phyloP scores from a whole-genome alignment of 2,888 invertebrate genomes.

The Trissoscelio sp. region DNA sequence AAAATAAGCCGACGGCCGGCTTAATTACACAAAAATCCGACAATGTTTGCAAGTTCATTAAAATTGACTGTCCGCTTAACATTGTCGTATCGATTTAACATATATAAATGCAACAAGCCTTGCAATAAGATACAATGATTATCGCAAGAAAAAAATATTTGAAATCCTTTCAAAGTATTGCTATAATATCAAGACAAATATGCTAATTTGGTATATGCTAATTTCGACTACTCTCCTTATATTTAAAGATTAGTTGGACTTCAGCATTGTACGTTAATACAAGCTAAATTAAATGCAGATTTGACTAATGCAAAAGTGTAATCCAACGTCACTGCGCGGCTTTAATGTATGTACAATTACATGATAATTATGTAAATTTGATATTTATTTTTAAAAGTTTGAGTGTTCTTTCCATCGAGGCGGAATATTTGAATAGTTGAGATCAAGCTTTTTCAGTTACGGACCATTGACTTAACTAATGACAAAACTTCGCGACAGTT shows the following conservation, averaged over 20 bases:
- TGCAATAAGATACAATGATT: too few species aligned
- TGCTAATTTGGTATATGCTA: conserved; percentile 51
- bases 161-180: too few species aligned
- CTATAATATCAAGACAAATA: conserved; percentile 42
- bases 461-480: not conserved
- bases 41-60: too few species aligned
- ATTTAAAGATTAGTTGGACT: conserved; percentile 9
- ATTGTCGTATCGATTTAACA: too few species aligned
- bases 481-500: not conserved
- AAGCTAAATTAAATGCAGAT: conserved; percentile 6
- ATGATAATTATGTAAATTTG: conserved; percentile 40
- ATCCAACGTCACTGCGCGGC: not conserved
- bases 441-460: not conserved
- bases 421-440: not conserved
- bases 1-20: too few species aligned
- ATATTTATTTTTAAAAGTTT: conserved; percentile 1
- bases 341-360: conserved; percentile 25
- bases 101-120: too few species aligned
- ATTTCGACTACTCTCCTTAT: conserved; percentile 14
- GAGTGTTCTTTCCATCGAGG: not conserved
- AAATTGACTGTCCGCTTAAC: too few species aligned
- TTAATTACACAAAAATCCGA: too few species aligned
- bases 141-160: too few species aligned
- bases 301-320: conserved; percentile 43
- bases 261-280: conserved; percentile 15